These are phyloP conservation scores for Protomyctophum bolini DNA, from an alignment of 2,113 vertebrate genomes.

Conservation along the genomic window DNA sequence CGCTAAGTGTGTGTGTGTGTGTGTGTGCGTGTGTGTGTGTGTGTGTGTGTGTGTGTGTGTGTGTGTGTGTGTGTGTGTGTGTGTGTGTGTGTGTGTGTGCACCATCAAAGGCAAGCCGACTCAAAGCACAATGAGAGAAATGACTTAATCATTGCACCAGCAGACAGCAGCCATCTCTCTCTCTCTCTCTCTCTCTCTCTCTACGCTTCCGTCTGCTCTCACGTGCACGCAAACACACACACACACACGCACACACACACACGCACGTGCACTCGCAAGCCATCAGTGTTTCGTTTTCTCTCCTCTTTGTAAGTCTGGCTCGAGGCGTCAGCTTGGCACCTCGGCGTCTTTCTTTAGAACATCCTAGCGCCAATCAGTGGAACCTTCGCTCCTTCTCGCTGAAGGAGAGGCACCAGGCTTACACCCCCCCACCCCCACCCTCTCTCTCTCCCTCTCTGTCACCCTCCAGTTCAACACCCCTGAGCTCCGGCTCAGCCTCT, in stretches of 20 bases:
- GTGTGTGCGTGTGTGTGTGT: conserved; percentile 51
- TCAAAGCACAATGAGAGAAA: conserved; percentile 62
- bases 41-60: conserved; percentile 39
- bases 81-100: conserved; percentile 56
- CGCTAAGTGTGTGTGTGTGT: too few relatives aligned
- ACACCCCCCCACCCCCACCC: conserved; percentile 45
- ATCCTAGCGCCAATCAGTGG: conserved; percentile 60
- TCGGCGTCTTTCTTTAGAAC: conserved; percentile 58
- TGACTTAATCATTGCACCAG: conserved; percentile 71
- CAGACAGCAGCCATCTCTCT: conserved; percentile 26
- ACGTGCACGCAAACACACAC: neutral
- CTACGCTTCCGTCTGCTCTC: neutral
- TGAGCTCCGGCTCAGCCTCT: conserved; percentile 52
- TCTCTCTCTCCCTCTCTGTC: conserved; percentile 20
- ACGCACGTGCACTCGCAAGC: conserved; percentile 23
- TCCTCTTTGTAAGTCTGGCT: conserved; percentile 57
- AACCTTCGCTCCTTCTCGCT: conserved; percentile 45
- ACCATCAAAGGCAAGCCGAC: conserved; percentile 64
- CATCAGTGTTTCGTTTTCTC: conserved; percentile 5
- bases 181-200: conserved; percentile 13
- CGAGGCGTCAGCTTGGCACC: conserved; percentile 54
- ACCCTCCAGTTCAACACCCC: conserved; percentile 32
- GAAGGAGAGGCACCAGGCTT: conserved; percentile 37
- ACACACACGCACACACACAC: neutral
- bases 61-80: conserved; percentile 36